Evolutionary conservation across 2,797 vertebrate species (phyloP), one percentile per base, ranked within the genome.

Genomic region (Crenichthys baileyi): DNA sequence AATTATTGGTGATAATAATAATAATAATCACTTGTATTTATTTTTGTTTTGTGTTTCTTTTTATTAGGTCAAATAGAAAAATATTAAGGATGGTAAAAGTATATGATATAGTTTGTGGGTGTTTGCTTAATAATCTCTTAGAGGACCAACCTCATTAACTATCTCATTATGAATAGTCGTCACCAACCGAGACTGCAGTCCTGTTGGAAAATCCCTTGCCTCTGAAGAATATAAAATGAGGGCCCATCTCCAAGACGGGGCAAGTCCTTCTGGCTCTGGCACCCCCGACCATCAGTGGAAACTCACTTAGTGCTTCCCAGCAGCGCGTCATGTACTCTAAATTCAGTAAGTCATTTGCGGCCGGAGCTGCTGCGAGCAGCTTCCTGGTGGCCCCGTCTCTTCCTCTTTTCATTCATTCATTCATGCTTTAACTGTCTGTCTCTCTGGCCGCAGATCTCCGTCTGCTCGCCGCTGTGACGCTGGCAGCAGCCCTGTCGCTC

Each of bases 221-320:
- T n/a, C 67, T 82, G 80, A 50, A 77, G 50, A 79, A 81, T 95
- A 95, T 95, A 95, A 91, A 93, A 87, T 74, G 85, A 70, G 72
- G 16, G 76, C 31, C 18, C 24, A 24, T 31, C 2, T 8, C 67
- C 20, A 20, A 80, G 55, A 65, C 22, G 36, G 72, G 24, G 1
- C 83, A 88, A 77, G 55, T 82, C 41, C 75, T 65, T 29, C 75
- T 31, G 75, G 22, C 75, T 68, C 48, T 8, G 46, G 0, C 78
- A 80, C 48, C 77, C 77, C 24, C 63, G 79, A 77, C 78, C 83
- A 85, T 80, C 85, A 86, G 75, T 24, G 51, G 63, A 87, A 78
- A 75, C 79, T 81, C 85, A 48, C 39, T 81, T 79, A 81, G 85
- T 70, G 41, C 26, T 61, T 83, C 78, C 75, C 83, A 73, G 79